These are phyloP conservation scores for Phyllotreta cruciferae DNA, from an alignment of 2,888 invertebrate species.

Conservation along the genomic window DNA sequence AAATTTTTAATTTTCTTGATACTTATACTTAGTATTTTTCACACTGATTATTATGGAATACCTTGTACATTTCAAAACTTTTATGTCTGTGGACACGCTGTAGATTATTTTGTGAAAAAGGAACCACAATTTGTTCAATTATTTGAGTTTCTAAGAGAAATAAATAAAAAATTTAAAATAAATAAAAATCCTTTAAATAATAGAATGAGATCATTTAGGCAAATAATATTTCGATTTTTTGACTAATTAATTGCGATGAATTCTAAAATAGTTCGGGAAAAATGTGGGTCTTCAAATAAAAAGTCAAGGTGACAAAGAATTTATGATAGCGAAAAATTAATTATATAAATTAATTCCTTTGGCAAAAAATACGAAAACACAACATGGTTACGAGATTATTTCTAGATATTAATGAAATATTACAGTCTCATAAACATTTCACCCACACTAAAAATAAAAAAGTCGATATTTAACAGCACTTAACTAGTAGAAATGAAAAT, in stretches of 20 bases:
- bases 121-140: no score
- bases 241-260: slow-evolving; percentile 27
- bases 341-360: slow-evolving; percentile 42
- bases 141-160: no score
- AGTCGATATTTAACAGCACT: slow-evolving; percentile 44
- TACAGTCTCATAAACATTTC: slow-evolving; percentile 41
- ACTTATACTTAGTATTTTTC: no score
- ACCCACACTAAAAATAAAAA: slow-evolving; percentile 46
- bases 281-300: slow-evolving; percentile 30
- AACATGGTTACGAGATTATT: slow-evolving; percentile 35
- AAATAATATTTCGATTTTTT: slow-evolving; percentile 19
- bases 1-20: no score
- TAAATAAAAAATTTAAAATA: no score
- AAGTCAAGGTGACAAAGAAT: slow-evolving; percentile 34
- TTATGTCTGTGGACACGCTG: background rate
- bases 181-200: no score
- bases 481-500: slow-evolving; percentile 48
- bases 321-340: slow-evolving; percentile 40
- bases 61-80: no score
- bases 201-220: slow-evolving; percentile 3
- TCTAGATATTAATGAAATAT: slow-evolving; percentile 46
- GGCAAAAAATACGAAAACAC: slow-evolving; percentile 40
- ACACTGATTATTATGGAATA: no score
- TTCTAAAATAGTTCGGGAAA: slow-evolving; percentile 27
- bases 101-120: background rate